phyloP scores from a whole-genome alignment of 2,113 vertebrate genomes.

The Chaetura pelagica region DNA sequence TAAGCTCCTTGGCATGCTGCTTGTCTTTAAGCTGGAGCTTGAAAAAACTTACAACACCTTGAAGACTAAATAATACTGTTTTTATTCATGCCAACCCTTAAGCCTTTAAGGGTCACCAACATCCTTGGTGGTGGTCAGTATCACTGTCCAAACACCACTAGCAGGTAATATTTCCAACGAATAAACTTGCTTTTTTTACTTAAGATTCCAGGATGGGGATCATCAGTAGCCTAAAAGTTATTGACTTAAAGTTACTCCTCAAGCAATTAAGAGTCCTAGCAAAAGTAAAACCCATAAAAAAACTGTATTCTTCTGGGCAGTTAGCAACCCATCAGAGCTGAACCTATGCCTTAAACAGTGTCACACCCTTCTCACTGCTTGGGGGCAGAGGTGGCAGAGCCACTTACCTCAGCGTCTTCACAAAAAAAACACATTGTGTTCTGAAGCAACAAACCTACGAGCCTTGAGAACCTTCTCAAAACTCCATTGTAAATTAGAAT shows the following conservation, averaged over 20 bases:
- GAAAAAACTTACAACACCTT: neutral
- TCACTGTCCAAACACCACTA: neutral
- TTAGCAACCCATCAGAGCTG: neutral
- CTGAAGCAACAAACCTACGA: neutral
- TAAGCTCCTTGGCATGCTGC: neutral
- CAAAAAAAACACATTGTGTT: neutral
- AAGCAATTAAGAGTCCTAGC: neutral
- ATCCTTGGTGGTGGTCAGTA: neutral
- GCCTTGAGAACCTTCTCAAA: neutral
- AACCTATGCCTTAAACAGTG: neutral
- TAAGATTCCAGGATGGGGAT: neutral
- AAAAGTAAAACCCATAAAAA: rapidly evolving
- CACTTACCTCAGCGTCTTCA: neutral
- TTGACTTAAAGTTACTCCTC: neutral
- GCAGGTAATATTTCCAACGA: neutral
- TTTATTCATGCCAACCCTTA: neutral
- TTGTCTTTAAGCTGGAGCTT: neutral
- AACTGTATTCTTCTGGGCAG: neutral
- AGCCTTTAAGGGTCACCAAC: neutral
- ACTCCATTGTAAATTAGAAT: rapidly evolving
- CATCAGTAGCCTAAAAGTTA: neutral
- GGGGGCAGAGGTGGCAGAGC: neutral
- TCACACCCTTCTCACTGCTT: neutral
- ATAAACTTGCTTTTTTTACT: neutral
- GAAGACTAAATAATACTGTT: neutral